Percentiles rank a stretch among this genome's conserved stretches.
phyloP scores from a whole-genome alignment of 2,888 invertebrate genomes.

The Alloplasta piceator region DNA sequence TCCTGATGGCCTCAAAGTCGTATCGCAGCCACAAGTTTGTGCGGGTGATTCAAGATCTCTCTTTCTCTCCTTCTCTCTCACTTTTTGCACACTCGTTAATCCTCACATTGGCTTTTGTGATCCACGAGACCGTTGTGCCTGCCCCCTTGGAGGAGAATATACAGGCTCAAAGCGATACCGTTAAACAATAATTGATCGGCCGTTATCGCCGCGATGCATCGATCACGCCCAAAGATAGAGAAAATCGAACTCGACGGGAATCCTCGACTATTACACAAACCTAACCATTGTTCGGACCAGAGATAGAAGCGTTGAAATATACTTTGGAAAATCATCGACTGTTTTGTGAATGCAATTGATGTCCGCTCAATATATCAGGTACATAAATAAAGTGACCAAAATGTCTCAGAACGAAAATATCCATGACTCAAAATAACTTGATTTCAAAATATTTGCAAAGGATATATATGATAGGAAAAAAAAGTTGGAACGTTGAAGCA shows the following conservation, averaged over 20 bases:
- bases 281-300: too few species aligned
- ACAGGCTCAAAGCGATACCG: constrained; percentile 27
- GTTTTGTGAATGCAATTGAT: too few species aligned
- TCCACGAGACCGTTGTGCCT: constrained; percentile 1
- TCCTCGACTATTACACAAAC: too few species aligned
- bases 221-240: neutral
- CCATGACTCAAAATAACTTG: too few species aligned
- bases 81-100: neutral
- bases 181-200: constrained; percentile 45
- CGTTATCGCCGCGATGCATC: constrained; percentile 23
- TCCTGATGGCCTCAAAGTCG: constrained; percentile 17
- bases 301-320: too few species aligned
- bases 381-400: too few species aligned
- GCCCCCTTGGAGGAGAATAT: neutral
- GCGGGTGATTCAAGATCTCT: constrained; percentile 18
- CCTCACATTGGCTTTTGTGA: constrained; percentile 3
- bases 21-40: neutral
- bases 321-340: too few species aligned
- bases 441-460: too few species aligned
- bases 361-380: too few species aligned
- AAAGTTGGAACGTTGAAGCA: too few species aligned
- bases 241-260: neutral
- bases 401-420: too few species aligned
- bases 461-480: too few species aligned
- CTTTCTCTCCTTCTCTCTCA: neutral